phyloP scores from a whole-genome alignment of 2,888 invertebrate genomes.

The Acanthosoma haemorrhoidale region DNA sequence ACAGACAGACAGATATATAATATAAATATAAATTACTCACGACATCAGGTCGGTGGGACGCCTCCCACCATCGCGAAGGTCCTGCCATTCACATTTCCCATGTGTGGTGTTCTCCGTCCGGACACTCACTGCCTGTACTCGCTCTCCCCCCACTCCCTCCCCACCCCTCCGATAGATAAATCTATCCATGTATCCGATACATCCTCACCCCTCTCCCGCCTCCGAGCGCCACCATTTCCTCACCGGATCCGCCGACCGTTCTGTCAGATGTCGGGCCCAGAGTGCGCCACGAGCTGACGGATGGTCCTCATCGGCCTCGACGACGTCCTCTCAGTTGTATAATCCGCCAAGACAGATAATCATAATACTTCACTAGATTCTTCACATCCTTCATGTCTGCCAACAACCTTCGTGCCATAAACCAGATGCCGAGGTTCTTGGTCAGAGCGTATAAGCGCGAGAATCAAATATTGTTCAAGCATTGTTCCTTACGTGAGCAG shows the following conservation, averaged over 20 bases:
- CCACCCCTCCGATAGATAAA: slow-evolving; percentile 21
- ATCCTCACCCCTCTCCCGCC: background rate
- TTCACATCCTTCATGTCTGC: no score
- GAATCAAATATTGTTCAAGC: no score
- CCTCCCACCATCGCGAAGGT: slow-evolving; percentile 28
- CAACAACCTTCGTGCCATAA: no score
- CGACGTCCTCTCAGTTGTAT: background rate
- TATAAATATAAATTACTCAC: slow-evolving; percentile 22
- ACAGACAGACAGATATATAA: background rate
- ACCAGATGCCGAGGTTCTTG: no score
- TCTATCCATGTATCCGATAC: slow-evolving; percentile 22
- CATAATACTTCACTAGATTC: no score
- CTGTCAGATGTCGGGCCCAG: background rate
- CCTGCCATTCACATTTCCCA: slow-evolving; percentile 28
- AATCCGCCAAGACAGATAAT: no score
- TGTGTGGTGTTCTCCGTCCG: slow-evolving; percentile 21
- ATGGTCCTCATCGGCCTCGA: background rate
- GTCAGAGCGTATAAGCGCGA: no score
- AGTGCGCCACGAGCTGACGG: background rate
- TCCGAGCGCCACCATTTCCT: slow-evolving; percentile 7
- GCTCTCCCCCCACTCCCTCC: slow-evolving; percentile 2
- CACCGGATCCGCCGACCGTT: background rate
- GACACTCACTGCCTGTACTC: background rate
- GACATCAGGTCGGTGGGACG: slow-evolving; percentile 29
- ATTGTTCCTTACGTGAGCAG: no score